Evolutionary conservation across 2,888 invertebrate species (phyloP), one percentile per base, ranked within the genome.

Genomic region (Platypus cylindrus): DNA sequence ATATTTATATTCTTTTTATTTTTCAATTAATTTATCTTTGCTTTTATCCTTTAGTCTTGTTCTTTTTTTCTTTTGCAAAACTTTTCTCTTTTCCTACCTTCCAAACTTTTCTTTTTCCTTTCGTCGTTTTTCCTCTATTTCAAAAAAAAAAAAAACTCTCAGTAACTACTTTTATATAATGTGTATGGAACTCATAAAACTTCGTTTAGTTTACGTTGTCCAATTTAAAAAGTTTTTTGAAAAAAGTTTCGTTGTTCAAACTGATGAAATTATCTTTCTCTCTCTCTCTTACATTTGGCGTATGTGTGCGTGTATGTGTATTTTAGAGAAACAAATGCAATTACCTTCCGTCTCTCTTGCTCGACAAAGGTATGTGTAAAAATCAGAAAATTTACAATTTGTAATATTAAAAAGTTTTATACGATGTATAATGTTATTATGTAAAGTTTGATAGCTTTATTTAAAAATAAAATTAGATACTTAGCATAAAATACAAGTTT

Each of bases 241-340:
- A 55, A 55, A n/a, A n/a, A n/a, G n/a, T n/a, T n/a, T n/a, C 52
- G 52, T 51, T 43, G 39, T 44, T 47, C 48, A 52, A 55, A 52
- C 52, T 54, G 52, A 52, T 50, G 51, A 51, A 58, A 58, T 58
- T 56, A 56, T 58, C 56, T 51, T 48, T n/a, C n/a, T n/a, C n/a
- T n/a, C n/a, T n/a, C n/a, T n/a, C n/a, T n/a, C n/a, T n/a, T n/a
- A n/a, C n/a, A n/a, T n/a, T n/a, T n/a, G n/a, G n/a, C n/a, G n/a
- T n/a, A n/a, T n/a, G n/a, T n/a, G n/a, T n/a, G n/a, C n/a, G n/a
- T n/a, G n/a, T n/a, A n/a, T n/a, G n/a, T n/a, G n/a, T n/a, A n/a
- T n/a, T n/a, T n/a, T n/a, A n/a, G n/a, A n/a, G 55, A 55, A 56
- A 55, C 55, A 55, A 57, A 58, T 52, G 56, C 53, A 56, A 56